phyloP scores from a whole-genome alignment of 2,113 vertebrate species.

The Lontra canadensis region DNA sequence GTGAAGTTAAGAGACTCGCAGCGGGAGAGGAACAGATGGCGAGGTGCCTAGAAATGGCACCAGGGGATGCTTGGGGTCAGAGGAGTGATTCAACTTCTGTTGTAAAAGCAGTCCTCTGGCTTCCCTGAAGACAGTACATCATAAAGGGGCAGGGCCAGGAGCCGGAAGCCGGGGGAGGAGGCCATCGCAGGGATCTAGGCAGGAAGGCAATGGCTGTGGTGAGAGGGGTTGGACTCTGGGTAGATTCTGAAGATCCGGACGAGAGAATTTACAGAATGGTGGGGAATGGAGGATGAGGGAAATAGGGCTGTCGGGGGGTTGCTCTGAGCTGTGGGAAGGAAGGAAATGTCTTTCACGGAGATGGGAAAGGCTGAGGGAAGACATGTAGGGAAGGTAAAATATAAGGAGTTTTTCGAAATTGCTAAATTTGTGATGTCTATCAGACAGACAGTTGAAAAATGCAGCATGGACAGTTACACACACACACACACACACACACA shows the following conservation, averaged over 20 bases:
- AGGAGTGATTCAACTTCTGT: not conserved
- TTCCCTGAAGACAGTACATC: not conserved
- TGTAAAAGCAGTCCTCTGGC: not conserved
- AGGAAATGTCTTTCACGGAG: not conserved
- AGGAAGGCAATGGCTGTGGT: not conserved
- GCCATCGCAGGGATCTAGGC: not conserved
- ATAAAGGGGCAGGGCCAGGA: not conserved
- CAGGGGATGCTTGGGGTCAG: not conserved
- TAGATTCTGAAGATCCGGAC: not conserved
- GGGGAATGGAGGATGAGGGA: not conserved
- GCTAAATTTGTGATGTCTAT: not conserved
- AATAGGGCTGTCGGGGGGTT: not conserved
- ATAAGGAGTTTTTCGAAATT: not conserved
- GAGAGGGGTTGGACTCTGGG: not conserved
- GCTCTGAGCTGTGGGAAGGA: not conserved
- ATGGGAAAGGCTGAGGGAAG: not conserved
- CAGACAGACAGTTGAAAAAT: not conserved
- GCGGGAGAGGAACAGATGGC: no score
- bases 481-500: not conserved
- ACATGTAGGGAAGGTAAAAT: not conserved
- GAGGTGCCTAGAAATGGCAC: not conserved
- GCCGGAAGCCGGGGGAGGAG: accelerated
- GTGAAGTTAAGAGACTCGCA: not conserved
- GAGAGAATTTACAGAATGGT: not conserved
- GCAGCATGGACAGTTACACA: not conserved